Percentiles rank a stretch among this genome's conserved stretches.
phyloP scores from a whole-genome alignment of 1,140 invertebrate species.

The Bombyx mori region DNA sequence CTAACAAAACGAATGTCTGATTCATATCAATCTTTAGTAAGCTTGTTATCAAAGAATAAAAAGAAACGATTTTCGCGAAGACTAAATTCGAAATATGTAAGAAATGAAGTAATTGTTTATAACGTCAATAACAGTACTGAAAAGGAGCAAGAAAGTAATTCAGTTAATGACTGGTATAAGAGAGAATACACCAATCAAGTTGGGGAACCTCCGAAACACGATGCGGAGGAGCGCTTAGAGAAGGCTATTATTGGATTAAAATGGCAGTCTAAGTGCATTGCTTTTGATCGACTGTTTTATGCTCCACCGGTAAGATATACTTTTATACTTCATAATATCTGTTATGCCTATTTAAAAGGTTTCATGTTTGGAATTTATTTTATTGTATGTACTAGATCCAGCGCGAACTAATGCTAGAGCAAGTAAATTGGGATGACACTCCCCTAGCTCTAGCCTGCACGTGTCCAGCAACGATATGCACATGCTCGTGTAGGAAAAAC shows the following conservation, averaged over 20 bases:
- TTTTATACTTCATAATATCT: not conserved
- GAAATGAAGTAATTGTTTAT: not conserved
- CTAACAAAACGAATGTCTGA: not conserved
- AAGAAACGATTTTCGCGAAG: not conserved
- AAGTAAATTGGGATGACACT: not conserved
- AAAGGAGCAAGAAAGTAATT: not conserved
- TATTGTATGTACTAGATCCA: not conserved
- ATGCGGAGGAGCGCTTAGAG: not conserved
- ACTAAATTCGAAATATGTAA: no score
- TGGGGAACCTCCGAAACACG: not conserved
- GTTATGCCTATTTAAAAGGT: not conserved
- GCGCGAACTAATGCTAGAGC: not conserved
- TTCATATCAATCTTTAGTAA: not conserved
- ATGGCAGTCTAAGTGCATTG: not conserved
- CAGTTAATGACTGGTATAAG: not conserved
- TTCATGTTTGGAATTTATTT: not conserved
- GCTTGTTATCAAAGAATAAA: not conserved
- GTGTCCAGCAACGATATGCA: not conserved
- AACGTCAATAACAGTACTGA: not conserved
- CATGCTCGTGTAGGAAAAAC: not conserved
- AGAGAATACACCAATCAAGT: constrained; percentile 1
- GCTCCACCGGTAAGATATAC: not conserved
- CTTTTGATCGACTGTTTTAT: not conserved
- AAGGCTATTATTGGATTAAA: not conserved
- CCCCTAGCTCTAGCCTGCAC: not conserved